Base-by-base conservation (phyloP, 2,113 vertebrate genomes). In the Vanacampus margaritifer region DNA sequence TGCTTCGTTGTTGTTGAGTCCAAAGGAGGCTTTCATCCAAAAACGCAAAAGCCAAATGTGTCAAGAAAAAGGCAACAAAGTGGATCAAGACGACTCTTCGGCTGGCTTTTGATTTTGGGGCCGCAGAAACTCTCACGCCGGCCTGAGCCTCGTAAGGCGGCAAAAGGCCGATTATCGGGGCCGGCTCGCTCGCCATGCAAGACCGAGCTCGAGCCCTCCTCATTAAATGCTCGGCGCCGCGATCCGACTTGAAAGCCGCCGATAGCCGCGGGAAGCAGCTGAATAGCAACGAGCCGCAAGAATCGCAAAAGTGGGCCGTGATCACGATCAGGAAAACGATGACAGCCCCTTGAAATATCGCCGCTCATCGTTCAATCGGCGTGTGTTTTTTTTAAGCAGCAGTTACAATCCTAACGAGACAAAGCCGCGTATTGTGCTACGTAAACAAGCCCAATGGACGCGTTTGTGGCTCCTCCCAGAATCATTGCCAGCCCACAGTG, bases 181-280 rank as follows among this genome's bases (percentile, higher is more conserved):
- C 14, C 60, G 48, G 64, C 39, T n/a, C n/a, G n/a, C n/a, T n/a
- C n/a, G n/a, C n/a, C n/a, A n/a, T n/a, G n/a, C n/a, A n/a, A n/a
- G n/a, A n/a, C n/a, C n/a, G n/a, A n/a, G n/a, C n/a, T n/a, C 58
- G 59, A 53, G 58, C 46, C 24, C 56, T 17, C 43, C 51, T 56
- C 43, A 63, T 79, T 73, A 73, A 66, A 65, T 16, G 26, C 17
- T 24, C 39, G 56, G 0, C 43, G 60, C 72, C 57, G 37, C 54
- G 67, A 68, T 74, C 60, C 17, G 5, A 39, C 61, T 74, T 74
- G 50, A 65, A 64, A 68, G 48, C 19, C 8, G 24, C 3, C 14
- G 59, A 35, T 59, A 65, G 17, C 68, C 68, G n/a, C 3, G 39
- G 45, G 41, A 62, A 46, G 69, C 3, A 9, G 62, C 24, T 26